Evolutionary conservation across 2,888 invertebrate species (phyloP), one percentile per base, ranked within the genome.

Genomic region (Gymnosoma rotundatum): DNA sequence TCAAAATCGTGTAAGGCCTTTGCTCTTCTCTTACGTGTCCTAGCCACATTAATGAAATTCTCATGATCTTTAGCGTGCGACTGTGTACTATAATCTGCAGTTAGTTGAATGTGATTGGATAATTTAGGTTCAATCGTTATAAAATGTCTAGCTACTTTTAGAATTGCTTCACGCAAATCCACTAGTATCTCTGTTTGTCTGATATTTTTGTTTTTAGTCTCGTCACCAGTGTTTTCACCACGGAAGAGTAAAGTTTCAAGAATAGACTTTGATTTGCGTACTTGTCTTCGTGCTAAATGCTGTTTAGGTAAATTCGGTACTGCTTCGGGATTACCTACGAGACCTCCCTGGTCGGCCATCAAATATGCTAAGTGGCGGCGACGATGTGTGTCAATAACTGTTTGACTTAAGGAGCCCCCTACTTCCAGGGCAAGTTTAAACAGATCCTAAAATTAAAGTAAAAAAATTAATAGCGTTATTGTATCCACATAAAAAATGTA

Each of bases 1-100:
- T 99, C 99, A 93, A 99, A 99, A 93, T 99, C 99, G 88, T 99
- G 93, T 85, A 99, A 93, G 1, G 99, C 99, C 93, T 99, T 98
- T 5, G 99, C 99, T 87, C 99, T 94, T 86, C 98, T 94, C 88
- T 96, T 96, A 84, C 98, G 95, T 88, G 96, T 96, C 88, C 96
- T 94, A 2, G 97, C 97, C 0, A 97, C 98, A 93, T 97, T 97
- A n/a, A 98, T 95, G 91, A 98, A 99, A 92, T 97, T 96, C 89
- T 98, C 97, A 92, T 98, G 96, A 92, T 99, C 99, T 88, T 95
- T 95, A 45, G 97, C 95, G 93, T 99, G 99, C 89, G 98, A 98
- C 91, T 98, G 98, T 95, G 98, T 97, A 48, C 96, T 95, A 92
- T 99, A 99, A 93, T 99, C 98, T 64, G 99, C 98, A 88, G 97